Evolutionary conservation across 2,888 invertebrate species (phyloP).

Genomic region (Drosophila affinis): DNA sequence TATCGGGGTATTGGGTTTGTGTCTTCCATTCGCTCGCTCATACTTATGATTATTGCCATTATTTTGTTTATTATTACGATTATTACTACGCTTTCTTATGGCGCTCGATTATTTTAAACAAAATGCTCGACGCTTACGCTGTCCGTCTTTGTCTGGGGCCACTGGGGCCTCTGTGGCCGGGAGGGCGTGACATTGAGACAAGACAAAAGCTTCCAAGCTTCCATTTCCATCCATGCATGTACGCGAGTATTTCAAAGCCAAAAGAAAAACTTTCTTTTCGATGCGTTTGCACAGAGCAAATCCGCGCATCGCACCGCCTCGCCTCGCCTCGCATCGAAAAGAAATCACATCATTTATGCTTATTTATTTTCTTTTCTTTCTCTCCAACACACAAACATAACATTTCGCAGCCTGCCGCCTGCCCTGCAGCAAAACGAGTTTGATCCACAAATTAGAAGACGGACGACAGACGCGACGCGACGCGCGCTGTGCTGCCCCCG

Average conservation of each 20-base stretch:
- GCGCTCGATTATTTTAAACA: slow-evolving; percentile 56
- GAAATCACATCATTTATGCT: slow-evolving; percentile 56
- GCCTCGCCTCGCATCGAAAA: slow-evolving; percentile 48
- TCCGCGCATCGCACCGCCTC: not conserved
- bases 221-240: slow-evolving; percentile 1
- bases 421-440: slow-evolving; percentile 53
- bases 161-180: slow-evolving; percentile 1
- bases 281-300: slow-evolving; percentile 33
- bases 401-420: not conserved
- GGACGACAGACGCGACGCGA: not conserved
- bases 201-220: slow-evolving; percentile 46
- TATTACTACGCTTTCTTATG: slow-evolving; percentile 63
- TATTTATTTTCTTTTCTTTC: slow-evolving; percentile 9
- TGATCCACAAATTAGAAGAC: slow-evolving; percentile 32
- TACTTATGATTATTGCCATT: slow-evolving; percentile 56
- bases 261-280: slow-evolving; percentile 69
- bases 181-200: slow-evolving; percentile 71
- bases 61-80: slow-evolving; percentile 54
- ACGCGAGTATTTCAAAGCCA: not conserved
- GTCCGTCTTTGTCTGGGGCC: not conserved
- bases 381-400: slow-evolving; percentile 2
- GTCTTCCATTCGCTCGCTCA: slow-evolving; percentile 60
- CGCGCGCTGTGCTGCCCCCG: slow-evolving; percentile 2
- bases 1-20: slow-evolving; percentile 54
- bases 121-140: slow-evolving; percentile 35